phyloP scores from a whole-genome alignment of 2,888 invertebrate genomes.

The Clostera curtula region DNA sequence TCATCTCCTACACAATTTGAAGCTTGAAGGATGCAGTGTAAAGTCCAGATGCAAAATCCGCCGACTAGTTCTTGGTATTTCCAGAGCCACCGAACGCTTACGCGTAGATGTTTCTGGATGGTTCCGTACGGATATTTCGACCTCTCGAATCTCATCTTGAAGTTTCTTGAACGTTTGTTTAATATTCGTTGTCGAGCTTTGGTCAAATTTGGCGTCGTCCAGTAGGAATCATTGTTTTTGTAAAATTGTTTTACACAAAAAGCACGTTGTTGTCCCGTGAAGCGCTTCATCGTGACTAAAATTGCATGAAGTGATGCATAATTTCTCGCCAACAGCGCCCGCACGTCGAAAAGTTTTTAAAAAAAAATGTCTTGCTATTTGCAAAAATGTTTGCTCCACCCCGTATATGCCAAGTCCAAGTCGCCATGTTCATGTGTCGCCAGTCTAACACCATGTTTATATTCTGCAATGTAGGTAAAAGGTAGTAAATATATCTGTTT shows the following conservation, averaged over 20 bases:
- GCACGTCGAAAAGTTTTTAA: background rate
- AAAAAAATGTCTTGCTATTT: background rate
- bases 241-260: slow-evolving; percentile 13
- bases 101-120: too few relatives aligned
- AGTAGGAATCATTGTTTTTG: slow-evolving; percentile 13
- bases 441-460: too few relatives aligned
- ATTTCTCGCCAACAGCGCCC: too few relatives aligned
- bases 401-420: too few relatives aligned
- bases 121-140: too few relatives aligned
- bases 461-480: too few relatives aligned
- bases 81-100: slow-evolving; percentile 2
- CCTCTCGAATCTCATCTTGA: too few relatives aligned
- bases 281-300: slow-evolving; percentile 2
- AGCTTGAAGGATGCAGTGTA: slow-evolving; percentile 6
- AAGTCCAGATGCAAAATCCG: slow-evolving; percentile 4
- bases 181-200: slow-evolving; percentile 13
- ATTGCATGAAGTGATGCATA: slow-evolving; percentile 1
- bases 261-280: slow-evolving; percentile 6
- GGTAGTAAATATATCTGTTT: too few relatives aligned
- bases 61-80: background rate
- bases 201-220: slow-evolving; percentile 2
- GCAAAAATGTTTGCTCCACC: background rate
- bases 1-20: slow-evolving; percentile 6
- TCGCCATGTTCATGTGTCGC: too few relatives aligned
- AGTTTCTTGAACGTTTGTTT: too few relatives aligned